These are phyloP conservation scores for Pocota personata DNA, from an alignment of 2,888 invertebrate species.

Conservation along the genomic window DNA sequence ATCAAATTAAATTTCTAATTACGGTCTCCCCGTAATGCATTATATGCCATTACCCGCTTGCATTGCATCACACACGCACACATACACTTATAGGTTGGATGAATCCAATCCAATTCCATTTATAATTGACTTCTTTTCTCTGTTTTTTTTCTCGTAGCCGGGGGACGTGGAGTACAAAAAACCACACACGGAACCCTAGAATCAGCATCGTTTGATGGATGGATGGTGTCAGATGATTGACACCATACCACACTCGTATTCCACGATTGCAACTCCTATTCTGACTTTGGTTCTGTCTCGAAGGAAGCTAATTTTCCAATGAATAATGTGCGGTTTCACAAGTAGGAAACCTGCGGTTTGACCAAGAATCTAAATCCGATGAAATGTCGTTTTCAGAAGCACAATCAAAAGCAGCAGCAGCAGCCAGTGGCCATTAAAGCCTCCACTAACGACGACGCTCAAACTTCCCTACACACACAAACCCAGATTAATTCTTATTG, in stretches of 20 bases:
- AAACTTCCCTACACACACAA: neutral
- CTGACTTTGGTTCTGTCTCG: neutral
- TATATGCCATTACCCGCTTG: conserved; percentile 14
- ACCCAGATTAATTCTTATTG: conserved; percentile 43
- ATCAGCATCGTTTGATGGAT: conserved; percentile 24
- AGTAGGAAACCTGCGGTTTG: conserved; percentile 62
- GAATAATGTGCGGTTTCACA: conserved; percentile 65
- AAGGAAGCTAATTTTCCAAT: conserved; percentile 57
- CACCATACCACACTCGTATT: conserved; percentile 44
- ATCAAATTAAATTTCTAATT: conserved; percentile 44
- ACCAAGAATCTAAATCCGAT: conserved; percentile 64
- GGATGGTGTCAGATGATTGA: conserved; percentile 68
- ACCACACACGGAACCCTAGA: conserved; percentile 41
- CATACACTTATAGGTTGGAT: neutral
- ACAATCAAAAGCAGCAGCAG: neutral
- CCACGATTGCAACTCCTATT: neutral
- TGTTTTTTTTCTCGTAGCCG: neutral
- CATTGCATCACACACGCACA: conserved; percentile 24
- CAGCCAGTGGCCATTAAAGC: neutral
- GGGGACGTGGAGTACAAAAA: neutral
- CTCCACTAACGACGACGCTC: neutral
- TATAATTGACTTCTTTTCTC: conserved; percentile 53
- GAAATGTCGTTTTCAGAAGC: conserved; percentile 57
- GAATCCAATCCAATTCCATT: conserved; percentile 27
- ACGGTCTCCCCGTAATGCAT: neutral